Conservation (phyloP, 92 coral and sea anemone genomes). For the Zoanthus sansibaricus region DNA sequence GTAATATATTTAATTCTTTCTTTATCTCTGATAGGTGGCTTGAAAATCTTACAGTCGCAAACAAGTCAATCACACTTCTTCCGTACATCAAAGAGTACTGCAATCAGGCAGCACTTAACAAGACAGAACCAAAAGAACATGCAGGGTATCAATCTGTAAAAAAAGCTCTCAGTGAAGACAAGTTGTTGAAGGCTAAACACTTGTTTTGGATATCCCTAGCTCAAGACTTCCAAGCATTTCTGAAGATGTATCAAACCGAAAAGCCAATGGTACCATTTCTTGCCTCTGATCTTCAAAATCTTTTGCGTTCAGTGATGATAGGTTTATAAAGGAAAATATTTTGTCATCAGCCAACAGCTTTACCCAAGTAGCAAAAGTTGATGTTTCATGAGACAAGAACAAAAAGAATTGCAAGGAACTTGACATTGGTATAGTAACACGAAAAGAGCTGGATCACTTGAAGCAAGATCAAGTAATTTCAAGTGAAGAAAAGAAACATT, state of each 20-base stretch:
- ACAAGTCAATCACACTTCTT: constrained; percentile 69
- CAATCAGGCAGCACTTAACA: constrained; percentile 62
- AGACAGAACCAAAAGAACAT: constrained; percentile 81
- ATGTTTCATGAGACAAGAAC: constrained; percentile 66
- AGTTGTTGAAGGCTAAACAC: constrained; percentile 81
- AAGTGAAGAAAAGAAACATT: constrained; percentile 64
- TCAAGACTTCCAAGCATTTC: constrained; percentile 82
- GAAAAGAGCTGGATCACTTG: constrained; percentile 62
- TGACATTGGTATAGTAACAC: constrained; percentile 75
- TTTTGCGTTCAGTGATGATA: constrained; percentile 71
- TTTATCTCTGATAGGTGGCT: constrained; percentile 64
- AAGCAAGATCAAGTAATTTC: constrained; percentile 47
- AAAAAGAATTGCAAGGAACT: constrained; percentile 57
- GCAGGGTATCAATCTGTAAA: constrained; percentile 70
- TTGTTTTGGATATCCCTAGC: constrained; percentile 82
- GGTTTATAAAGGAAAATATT: constrained; percentile 69
- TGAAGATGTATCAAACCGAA: constrained; percentile 66
- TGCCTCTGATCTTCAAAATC: constrained; percentile 78
- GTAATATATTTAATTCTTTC: background rate
- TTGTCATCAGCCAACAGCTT: constrained; percentile 58
- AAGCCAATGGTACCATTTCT: constrained; percentile 77
- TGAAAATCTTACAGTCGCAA: constrained; percentile 77
- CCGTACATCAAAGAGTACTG: constrained; percentile 72
- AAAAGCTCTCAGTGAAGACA: constrained; percentile 65
- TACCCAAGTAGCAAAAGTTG: constrained; percentile 63